These are phyloP conservation scores for Dynastes maya DNA, from an alignment of 2,888 invertebrate species.

Conservation along the genomic window DNA sequence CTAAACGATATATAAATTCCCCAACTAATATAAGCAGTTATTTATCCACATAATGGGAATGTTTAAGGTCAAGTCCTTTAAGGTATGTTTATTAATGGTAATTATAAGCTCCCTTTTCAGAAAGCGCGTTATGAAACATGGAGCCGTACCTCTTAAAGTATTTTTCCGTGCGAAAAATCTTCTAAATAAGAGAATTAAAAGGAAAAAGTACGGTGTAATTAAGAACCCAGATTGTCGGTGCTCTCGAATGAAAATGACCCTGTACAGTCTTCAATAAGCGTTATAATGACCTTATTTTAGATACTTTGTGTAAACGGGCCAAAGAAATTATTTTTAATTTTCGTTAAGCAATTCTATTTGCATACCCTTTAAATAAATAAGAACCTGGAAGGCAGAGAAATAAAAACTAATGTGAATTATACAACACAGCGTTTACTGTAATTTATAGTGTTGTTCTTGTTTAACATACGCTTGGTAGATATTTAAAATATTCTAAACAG, in stretches of 20 bases:
- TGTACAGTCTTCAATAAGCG: slow-evolving; percentile 39
- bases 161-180: slow-evolving; percentile 29
- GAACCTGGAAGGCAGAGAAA: background rate
- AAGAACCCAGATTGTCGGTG: slow-evolving; percentile 37
- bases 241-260: slow-evolving; percentile 32
- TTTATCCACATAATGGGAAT: background rate
- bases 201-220: slow-evolving; percentile 35
- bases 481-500: no score
- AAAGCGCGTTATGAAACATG: background rate
- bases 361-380: slow-evolving; percentile 30
- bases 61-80: slow-evolving; percentile 1
- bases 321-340: slow-evolving; percentile 43
- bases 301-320: slow-evolving; percentile 32
- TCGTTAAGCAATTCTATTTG: slow-evolving; percentile 33
- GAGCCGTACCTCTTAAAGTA: slow-evolving; percentile 6
- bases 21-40: background rate
- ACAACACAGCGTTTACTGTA: slow-evolving; percentile 8
- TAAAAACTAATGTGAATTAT: slow-evolving; percentile 21
- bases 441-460: background rate
- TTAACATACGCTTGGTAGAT: no score
- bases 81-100: slow-evolving; percentile 24
- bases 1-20: no score
- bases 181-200: slow-evolving; percentile 39
- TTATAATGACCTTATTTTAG: slow-evolving; percentile 44
- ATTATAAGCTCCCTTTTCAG: slow-evolving; percentile 6